Percentiles rank a stretch among this genome's conserved stretches.
phyloP scores from a whole-genome alignment of 2,888 invertebrate genomes.

The Germaria angustata region DNA sequence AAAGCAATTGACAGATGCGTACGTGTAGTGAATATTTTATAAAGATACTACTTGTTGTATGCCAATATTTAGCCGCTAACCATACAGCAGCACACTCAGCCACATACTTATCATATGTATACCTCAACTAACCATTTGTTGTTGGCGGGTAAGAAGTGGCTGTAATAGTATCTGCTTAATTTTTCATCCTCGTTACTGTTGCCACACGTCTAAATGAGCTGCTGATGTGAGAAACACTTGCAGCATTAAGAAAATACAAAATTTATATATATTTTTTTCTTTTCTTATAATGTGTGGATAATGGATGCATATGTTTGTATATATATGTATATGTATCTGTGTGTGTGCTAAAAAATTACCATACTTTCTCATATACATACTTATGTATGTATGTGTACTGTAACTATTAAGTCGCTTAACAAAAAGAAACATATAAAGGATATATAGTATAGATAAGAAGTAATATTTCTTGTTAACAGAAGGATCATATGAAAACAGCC shows the following conservation, averaged over 20 bases:
- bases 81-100: constrained; percentile 19
- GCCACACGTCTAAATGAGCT: constrained; percentile 61
- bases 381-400: not conserved
- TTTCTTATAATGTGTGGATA: not conserved
- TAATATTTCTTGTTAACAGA: constrained; percentile 27
- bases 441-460: not conserved
- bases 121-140: constrained; percentile 26
- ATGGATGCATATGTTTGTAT: not conserved
- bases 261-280: not conserved
- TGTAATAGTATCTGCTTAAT: constrained; percentile 35
- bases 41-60: constrained; percentile 48
- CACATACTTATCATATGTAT: constrained; percentile 1
- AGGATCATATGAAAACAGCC: constrained; percentile 7
- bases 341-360: not conserved
- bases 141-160: constrained; percentile 27
- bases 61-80: constrained; percentile 64
- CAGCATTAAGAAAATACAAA: constrained; percentile 38
- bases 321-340: too few species aligned
- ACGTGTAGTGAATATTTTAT: constrained; percentile 65
- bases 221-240: constrained; percentile 65
- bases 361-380: not conserved
- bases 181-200: not conserved
- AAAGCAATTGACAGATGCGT: constrained; percentile 64
- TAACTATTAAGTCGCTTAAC: constrained; percentile 25
- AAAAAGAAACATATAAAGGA: not conserved